Percentiles rank a stretch among this genome's conserved stretches.
Conservation (phyloP, 2,797 vertebrate species). For the Amniataba percoides region DNA sequence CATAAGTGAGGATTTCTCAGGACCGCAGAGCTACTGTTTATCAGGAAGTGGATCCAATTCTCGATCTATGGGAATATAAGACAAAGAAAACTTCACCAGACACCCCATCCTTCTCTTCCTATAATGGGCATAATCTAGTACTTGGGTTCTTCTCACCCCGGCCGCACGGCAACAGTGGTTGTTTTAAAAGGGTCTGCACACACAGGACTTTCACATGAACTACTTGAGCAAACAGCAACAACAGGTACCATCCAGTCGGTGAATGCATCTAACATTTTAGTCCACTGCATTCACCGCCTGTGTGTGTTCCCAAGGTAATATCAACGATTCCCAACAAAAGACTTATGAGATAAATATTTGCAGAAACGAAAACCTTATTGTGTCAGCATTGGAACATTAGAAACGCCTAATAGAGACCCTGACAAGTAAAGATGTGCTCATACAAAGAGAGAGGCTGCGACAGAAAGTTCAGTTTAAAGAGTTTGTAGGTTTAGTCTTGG, state of each 20-base stretch:
- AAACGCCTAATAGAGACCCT: not conserved
- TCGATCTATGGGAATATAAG: not conserved
- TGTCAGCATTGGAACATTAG: not conserved
- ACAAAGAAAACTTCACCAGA: constrained; percentile 15
- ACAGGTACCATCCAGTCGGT: constrained; percentile 50
- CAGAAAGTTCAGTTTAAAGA: not conserved
- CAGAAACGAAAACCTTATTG: not conserved
- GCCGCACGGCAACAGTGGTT: not conserved
- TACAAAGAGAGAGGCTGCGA: not conserved
- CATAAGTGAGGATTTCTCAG: constrained; percentile 45
- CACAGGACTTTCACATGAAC: constrained; percentile 56
- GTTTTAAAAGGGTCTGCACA: constrained; percentile 25
- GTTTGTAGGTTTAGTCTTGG: not conserved
- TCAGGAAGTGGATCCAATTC: constrained; percentile 54
- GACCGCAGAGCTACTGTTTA: constrained; percentile 40
- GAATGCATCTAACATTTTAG: constrained; percentile 8
- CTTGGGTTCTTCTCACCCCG: constrained; percentile 5
- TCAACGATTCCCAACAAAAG: not conserved
- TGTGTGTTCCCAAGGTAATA: not conserved
- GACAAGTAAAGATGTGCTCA: not conserved
- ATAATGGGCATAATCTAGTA: not conserved
- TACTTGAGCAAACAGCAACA: constrained; percentile 55
- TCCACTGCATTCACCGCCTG: not conserved
- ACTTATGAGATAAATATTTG: constrained; percentile 3
- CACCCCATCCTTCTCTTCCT: constrained; percentile 5